Base-by-base conservation (phyloP, 2,888 invertebrate genomes). In the Melieria crassipennis region DNA sequence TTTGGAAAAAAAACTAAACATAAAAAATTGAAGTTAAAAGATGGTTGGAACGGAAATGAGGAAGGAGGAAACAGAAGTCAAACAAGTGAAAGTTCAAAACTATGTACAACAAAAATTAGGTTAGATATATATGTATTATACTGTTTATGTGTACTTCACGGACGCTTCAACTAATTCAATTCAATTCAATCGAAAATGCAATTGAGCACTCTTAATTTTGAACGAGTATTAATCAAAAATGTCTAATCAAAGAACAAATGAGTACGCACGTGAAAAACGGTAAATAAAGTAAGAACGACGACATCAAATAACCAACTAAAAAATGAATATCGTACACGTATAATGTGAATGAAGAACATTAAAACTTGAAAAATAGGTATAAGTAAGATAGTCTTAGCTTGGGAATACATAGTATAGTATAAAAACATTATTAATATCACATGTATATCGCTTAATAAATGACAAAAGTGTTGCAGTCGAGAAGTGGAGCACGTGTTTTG, bases 401-500 rank as follows among this genome's bases (percentile, higher is more conserved):
- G 1, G 11, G 52, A 52, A 52, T 52, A n/a, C 42, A 58, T 16
- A 13, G 48, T 50, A 63, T 55, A 13, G 56, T 13, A 13, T 50
- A 65, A 4, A 42, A 4, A 58, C 45, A 50, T 56, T 61, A 64
- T 57, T 50, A 47, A 67, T 55, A 58, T 66, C 5, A 13, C 62
- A 13, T 48, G 58, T 45, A 67, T 45, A 46, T 58, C 30, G 55
- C 43, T 45, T 61, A 72, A 61, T 50, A 45, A 62, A 68, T 52
- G 62, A 70, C 13, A 57, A 61, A 47, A 30, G 65, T 11, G 43
- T 46, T 9, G 55, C 10, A 62, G 16, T 65, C 16, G 57, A 61
- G 58, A n/a, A n/a, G 10, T 79, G 78, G 79, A 81, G 81, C 81
- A 81, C 82, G 80, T 81, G 78, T 79, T 79, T 81, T 79, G 76